phyloP scores from a whole-genome alignment of 2,888 invertebrate species.

The Synanthedon andrenaeformis region DNA sequence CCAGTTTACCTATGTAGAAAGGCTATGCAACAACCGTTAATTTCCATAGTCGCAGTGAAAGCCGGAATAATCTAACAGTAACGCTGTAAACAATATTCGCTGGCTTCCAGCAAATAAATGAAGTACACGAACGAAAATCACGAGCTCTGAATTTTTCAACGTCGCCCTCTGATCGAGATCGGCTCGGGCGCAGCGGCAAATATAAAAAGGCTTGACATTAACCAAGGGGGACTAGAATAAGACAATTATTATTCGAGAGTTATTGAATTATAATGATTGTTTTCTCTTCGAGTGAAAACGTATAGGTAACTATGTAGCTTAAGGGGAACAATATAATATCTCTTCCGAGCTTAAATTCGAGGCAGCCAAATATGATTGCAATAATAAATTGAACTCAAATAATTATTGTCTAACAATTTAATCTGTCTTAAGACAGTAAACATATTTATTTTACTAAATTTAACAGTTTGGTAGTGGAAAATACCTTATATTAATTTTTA shows the following conservation, averaged over 20 bases:
- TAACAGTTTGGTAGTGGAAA: no score
- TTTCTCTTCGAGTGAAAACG: background rate
- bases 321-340: no score
- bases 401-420: no score
- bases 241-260: background rate
- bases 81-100: conserved; percentile 48
- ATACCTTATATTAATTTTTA: no score
- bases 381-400: no score
- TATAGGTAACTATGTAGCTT: no score
- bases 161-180: conserved; percentile 49
- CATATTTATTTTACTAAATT: no score
- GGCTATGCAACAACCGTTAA: background rate
- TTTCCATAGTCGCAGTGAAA: conserved; percentile 22
- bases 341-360: no score
- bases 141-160: conserved; percentile 64
- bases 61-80: conserved; percentile 30
- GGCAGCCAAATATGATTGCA: no score
- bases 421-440: no score
- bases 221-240: conserved; percentile 44
- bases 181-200: conserved; percentile 39
- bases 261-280: background rate
- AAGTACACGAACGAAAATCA: conserved; percentile 63
- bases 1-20: no score
- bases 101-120: conserved; percentile 50
- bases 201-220: conserved; percentile 54